Conservation (phyloP, 2,888 invertebrate species). For the Heliothis peltigera region DNA sequence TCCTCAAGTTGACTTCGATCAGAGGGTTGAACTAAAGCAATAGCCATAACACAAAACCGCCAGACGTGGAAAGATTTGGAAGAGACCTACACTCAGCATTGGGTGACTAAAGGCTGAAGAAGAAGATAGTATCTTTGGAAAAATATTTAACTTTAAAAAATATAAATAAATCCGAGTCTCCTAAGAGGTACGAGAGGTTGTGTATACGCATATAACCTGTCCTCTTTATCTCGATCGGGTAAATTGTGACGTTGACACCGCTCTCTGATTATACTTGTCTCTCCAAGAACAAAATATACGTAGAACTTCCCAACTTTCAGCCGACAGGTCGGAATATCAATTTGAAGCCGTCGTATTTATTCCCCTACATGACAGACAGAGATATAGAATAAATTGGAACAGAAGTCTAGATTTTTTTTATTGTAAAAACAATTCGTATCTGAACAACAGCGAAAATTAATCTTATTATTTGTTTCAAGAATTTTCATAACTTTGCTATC, state of each 20-base stretch:
- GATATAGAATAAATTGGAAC: conserved; percentile 29
- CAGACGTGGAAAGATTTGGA: too few species aligned
- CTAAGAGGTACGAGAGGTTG: conserved; percentile 12
- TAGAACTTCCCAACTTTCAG: conserved; percentile 11
- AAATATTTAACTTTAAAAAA: conserved; percentile 1
- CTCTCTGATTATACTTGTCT: conserved; percentile 35
- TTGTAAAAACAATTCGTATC: background rate
- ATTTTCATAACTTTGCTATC: conserved; percentile 8
- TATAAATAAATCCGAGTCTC: conserved; percentile 25
- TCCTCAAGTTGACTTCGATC: background rate
- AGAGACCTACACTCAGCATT: too few species aligned
- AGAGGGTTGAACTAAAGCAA: background rate
- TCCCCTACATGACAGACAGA: conserved; percentile 20
- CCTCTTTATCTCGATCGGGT: conserved; percentile 24
- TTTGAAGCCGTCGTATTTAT: conserved; percentile 33
- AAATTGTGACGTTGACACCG: conserved; percentile 41
- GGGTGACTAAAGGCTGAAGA: too few species aligned
- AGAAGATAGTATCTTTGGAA: background rate
- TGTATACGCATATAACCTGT: conserved; percentile 37
- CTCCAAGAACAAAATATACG: conserved; percentile 34
- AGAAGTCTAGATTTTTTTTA: conserved; percentile 24
- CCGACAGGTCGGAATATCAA: conserved; percentile 34
- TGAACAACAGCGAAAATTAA: conserved; percentile 6
- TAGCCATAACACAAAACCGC: too few species aligned
- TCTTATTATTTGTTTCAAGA: background rate